Conservation (phyloP, 2,113 vertebrate species). For the Excalfactoria chinensis region DNA sequence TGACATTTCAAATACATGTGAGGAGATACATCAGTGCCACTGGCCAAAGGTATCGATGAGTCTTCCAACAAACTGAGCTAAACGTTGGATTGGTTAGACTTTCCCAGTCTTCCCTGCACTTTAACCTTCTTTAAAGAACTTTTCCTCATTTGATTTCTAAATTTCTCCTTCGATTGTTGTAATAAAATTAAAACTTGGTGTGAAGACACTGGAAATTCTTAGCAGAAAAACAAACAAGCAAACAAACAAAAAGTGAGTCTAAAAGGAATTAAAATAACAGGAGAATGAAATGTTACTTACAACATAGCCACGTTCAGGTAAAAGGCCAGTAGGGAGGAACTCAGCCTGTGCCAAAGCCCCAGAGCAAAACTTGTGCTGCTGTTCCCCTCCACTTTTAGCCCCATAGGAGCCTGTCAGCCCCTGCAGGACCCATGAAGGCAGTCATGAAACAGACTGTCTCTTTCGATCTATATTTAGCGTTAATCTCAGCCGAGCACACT, state of each 20-base stretch:
- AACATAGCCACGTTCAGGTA: background rate
- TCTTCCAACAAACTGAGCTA: background rate
- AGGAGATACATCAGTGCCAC: background rate
- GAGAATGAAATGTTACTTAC: constrained; percentile 74
- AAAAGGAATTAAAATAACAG: background rate
- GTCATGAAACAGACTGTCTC: constrained; percentile 45
- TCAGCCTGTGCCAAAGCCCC: background rate
- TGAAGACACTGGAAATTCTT: background rate
- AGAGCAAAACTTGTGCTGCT: background rate
- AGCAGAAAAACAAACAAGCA: background rate
- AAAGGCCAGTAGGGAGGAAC: background rate
- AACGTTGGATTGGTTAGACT: background rate
- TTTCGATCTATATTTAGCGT: constrained; percentile 73
- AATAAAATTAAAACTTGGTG: background rate
- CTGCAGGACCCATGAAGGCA: background rate
- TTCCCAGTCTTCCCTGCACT: background rate
- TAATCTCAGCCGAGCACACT: constrained; percentile 44
- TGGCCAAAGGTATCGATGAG: background rate
- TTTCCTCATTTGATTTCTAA: background rate
- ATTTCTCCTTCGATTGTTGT: background rate
- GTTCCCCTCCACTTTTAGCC: constrained; percentile 1
- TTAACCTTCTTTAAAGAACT: background rate
- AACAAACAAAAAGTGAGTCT: background rate
- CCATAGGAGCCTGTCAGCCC: background rate
- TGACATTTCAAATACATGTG: background rate